Conservation (phyloP, 2,888 invertebrate species). For the Antheraea assamensis region DNA sequence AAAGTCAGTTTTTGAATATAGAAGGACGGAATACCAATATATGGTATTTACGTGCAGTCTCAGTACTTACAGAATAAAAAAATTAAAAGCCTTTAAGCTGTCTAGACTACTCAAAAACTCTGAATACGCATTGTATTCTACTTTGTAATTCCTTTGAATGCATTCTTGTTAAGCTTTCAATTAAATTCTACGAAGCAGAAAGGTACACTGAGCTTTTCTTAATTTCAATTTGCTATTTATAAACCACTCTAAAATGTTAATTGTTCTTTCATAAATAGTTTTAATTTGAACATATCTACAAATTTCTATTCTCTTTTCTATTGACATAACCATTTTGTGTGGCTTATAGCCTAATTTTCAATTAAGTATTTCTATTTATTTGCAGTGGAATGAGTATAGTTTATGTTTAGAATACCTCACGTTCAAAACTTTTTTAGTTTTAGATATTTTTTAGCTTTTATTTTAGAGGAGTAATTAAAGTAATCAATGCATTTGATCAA, state of each 20-base stretch:
- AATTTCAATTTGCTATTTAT: not conserved
- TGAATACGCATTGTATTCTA: not conserved
- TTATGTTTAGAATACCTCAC: too few relatives aligned
- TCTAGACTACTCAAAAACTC: constrained; percentile 3
- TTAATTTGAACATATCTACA: not conserved
- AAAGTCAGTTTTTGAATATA: not conserved
- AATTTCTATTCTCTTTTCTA: not conserved
- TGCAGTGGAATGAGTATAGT: too few relatives aligned
- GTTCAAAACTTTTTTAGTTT: too few relatives aligned
- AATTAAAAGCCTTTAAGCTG: not conserved
- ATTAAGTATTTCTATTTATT: too few relatives aligned
- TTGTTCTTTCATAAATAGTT: not conserved
- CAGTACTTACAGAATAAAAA: not conserved
- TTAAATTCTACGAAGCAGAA: constrained; percentile 1
- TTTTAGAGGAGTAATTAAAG: too few relatives aligned
- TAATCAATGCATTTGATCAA: too few relatives aligned
- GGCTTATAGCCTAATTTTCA: too few relatives aligned
- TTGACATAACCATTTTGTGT: not conserved
- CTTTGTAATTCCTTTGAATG: constrained; percentile 10
- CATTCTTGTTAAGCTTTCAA: constrained; percentile 1
- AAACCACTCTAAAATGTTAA: not conserved
- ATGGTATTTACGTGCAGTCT: not conserved
- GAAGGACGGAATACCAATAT: not conserved
- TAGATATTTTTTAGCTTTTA: too few relatives aligned
- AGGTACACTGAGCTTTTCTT: not conserved